Percentiles rank a stretch among this genome's conserved stretches.
phyloP scores from a whole-genome alignment of 1,140 invertebrate genomes.

The Pseudomyrmex flavicornis region DNA sequence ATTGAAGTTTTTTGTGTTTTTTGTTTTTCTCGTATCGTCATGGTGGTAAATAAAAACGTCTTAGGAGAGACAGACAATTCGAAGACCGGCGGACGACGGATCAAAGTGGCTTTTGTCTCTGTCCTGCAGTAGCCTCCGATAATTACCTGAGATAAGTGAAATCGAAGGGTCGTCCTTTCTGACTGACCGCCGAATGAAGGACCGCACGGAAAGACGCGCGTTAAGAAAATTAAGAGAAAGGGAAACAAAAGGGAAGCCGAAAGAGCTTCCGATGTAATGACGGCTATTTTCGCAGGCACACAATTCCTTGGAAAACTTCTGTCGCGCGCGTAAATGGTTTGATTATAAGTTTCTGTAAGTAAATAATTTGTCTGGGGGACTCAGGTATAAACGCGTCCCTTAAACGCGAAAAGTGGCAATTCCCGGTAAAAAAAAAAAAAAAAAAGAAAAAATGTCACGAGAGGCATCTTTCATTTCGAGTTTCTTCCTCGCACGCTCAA shows the following conservation, averaged over 20 bases:
- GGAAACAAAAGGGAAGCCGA: not conserved
- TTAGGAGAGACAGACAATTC: not conserved
- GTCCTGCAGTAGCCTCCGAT: constrained; percentile 28
- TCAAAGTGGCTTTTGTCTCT: constrained; percentile 5
- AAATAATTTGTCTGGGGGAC: not conserved
- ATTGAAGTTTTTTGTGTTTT: not conserved
- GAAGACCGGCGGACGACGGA: not conserved
- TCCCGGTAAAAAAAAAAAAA: not conserved
- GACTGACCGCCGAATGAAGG: not conserved
- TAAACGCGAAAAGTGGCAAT: not conserved
- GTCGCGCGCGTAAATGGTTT: not conserved
- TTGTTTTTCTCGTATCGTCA: not conserved
- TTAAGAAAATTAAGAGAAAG: constrained; percentile 8
- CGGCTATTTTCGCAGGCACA: not conserved
- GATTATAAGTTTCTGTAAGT: not conserved
- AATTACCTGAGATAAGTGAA: constrained; percentile 60
- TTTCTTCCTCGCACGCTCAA: not conserved
- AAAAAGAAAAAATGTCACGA: too few species aligned
- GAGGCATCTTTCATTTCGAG: too few species aligned
- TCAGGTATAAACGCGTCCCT: not conserved
- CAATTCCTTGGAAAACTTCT: constrained; percentile 6
- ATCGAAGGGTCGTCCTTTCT: not conserved
- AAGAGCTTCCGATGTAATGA: not conserved
- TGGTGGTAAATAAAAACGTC: not conserved
- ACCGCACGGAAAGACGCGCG: not conserved